Evolutionary conservation across 1,140 invertebrate genomes (phyloP).

Genomic region (Bombus haemorrhoidalis): DNA sequence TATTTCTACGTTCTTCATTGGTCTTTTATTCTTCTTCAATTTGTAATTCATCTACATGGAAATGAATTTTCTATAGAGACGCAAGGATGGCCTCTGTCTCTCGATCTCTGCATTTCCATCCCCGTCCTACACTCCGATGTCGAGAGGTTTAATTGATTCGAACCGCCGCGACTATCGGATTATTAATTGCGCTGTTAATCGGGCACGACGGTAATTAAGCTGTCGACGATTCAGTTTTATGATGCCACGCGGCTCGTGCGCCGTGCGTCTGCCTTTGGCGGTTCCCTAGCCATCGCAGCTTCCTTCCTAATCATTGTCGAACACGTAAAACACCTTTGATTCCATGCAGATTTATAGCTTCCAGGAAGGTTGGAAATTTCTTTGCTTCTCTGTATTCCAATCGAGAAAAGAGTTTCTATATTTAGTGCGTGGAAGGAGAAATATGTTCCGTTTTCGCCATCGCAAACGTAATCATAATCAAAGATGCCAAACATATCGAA

Average conservation of each 20-base stretch:
- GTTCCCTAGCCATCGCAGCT: neutral
- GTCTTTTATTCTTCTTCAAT: neutral
- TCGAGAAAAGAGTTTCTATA: neutral
- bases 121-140: neutral
- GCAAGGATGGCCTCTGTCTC: neutral
- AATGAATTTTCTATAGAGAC: neutral
- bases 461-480: neutral
- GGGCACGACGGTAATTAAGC: conserved; percentile 50
- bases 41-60: neutral
- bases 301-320: conserved; percentile 1
- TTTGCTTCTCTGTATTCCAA: neutral
- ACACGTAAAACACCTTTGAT: neutral
- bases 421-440: accelerated
- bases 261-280: conserved; percentile 7
- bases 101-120: conserved; percentile 15
- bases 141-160: conserved; percentile 56
- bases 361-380: neutral
- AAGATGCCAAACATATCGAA: neutral
- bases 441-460: neutral
- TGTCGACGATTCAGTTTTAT: conserved; percentile 51
- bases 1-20: neutral
- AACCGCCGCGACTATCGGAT: conserved; percentile 45
- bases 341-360: neutral
- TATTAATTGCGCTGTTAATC: conserved; percentile 52
- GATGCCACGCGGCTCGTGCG: conserved; percentile 20